Evolutionary conservation across 1,140 invertebrate species (phyloP).

Genomic region (Lucilia cuprina): DNA sequence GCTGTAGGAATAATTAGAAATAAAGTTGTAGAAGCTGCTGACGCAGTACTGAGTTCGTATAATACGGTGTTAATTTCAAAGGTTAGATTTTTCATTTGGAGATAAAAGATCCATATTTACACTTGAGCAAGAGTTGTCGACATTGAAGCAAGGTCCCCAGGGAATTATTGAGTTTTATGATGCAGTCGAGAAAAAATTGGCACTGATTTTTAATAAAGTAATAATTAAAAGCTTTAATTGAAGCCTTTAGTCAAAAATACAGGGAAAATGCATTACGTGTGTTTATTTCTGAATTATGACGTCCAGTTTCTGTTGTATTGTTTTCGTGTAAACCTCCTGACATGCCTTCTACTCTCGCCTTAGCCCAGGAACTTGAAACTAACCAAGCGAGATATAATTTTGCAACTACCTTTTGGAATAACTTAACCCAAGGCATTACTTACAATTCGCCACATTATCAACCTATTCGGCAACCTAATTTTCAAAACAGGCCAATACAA

Average conservation of each 20-base stretch:
- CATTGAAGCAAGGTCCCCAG: conserved; percentile 25
- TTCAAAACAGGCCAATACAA: neutral
- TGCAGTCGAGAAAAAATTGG: conserved; percentile 37
- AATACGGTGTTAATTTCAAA: conserved; percentile 43
- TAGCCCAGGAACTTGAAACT: conserved; percentile 40
- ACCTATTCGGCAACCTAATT: neutral
- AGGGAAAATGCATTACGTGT: conserved; percentile 26
- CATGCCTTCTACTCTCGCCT: conserved; percentile 38
- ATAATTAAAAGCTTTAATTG: conserved; percentile 6
- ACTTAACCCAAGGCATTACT: neutral
- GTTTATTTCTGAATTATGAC: conserved; percentile 22
- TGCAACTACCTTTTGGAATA: conserved; percentile 34
- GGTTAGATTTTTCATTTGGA: conserved; percentile 39
- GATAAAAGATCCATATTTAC: conserved; percentile 40
- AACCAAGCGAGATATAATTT: conserved; percentile 38
- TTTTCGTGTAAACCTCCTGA: conserved; percentile 38
- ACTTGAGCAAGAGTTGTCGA: conserved; percentile 38
- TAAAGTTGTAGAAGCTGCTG: conserved; percentile 42
- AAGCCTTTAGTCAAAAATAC: too few species aligned
- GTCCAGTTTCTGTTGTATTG: neutral
- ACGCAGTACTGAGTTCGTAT: conserved; percentile 39
- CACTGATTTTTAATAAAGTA: conserved; percentile 39
- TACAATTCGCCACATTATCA: neutral
- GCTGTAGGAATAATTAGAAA: conserved; percentile 41
- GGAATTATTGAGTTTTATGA: conserved; percentile 38